Evolutionary conservation across 2,888 invertebrate genomes (phyloP).

Genomic region (Molorchus minor): DNA sequence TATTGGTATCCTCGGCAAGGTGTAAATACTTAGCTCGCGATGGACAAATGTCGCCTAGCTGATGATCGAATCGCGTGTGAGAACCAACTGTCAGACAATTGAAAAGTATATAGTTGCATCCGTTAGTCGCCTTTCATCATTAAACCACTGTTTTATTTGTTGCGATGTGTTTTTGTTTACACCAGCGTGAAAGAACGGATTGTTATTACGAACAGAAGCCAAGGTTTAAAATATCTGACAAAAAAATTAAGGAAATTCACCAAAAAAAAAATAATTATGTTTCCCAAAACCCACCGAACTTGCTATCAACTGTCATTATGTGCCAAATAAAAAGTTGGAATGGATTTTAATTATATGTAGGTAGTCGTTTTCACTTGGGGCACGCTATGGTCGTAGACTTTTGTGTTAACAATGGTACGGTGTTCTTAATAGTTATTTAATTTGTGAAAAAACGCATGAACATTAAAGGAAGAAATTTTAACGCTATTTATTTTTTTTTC

Average conservation of each 20-base stretch:
- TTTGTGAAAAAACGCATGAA: background rate
- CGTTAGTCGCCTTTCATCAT: slow-evolving; percentile 51
- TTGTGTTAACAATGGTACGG: background rate
- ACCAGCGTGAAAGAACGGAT: slow-evolving; percentile 13
- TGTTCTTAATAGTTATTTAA: slow-evolving; percentile 18
- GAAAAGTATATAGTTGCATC: slow-evolving; percentile 49
- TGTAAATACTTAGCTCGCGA: slow-evolving; percentile 49
- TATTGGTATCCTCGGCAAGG: slow-evolving; percentile 43
- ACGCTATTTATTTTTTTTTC: no score
- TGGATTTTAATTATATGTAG: slow-evolving; percentile 36
- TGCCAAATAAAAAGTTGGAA: slow-evolving; percentile 24
- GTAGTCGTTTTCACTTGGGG: slow-evolving; percentile 35
- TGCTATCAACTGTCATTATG: slow-evolving; percentile 1
- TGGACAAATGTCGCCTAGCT: slow-evolving; percentile 51
- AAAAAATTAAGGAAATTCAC: slow-evolving; percentile 15
- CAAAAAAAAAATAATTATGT: slow-evolving; percentile 35
- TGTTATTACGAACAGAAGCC: slow-evolving; percentile 19
- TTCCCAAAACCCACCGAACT: slow-evolving; percentile 1
- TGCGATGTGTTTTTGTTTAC: slow-evolving; percentile 33
- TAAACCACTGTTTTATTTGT: slow-evolving; percentile 44
- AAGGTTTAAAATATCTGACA: slow-evolving; percentile 17
- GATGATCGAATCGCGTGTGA: slow-evolving; percentile 54
- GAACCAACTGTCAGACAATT: slow-evolving; percentile 49
- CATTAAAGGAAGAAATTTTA: no score
- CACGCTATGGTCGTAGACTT: slow-evolving; percentile 15